Conservation (phyloP, 2,797 vertebrate species). For the Knipowitschia caucasica region DNA sequence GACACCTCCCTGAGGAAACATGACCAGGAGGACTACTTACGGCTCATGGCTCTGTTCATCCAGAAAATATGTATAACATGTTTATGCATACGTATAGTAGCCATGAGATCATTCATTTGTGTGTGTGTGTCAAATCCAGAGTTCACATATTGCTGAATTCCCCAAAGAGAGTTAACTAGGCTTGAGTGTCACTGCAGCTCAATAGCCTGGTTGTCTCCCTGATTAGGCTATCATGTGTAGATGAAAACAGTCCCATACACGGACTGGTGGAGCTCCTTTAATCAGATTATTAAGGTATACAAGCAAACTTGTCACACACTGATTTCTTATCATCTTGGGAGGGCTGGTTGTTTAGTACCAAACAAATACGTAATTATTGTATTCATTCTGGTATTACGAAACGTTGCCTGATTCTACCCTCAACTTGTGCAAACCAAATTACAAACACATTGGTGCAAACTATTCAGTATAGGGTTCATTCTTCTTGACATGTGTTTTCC, state of each 20-base stretch:
- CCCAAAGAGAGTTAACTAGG: constrained; percentile 24
- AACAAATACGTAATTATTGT: constrained; percentile 15
- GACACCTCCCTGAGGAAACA: constrained; percentile 23
- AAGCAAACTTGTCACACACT: constrained; percentile 21
- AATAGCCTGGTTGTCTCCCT: constrained; percentile 49
- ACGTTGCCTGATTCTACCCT: constrained; percentile 22
- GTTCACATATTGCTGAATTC: constrained; percentile 3
- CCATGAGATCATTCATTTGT: background rate
- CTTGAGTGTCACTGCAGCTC: constrained; percentile 36
- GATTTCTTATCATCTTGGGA: constrained; percentile 18
- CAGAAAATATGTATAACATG: background rate
- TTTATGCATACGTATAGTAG: background rate
- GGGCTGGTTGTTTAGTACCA: constrained; percentile 19
- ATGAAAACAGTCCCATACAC: constrained; percentile 66
- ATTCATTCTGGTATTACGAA: constrained; percentile 6
- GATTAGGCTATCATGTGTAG: constrained; percentile 61
- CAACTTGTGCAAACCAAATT: constrained; percentile 3
- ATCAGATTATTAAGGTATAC: constrained; percentile 68
- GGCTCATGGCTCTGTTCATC: constrained; percentile 12
- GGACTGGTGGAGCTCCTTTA: constrained; percentile 68
- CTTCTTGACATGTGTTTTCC: background rate
- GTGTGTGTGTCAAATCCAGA: background rate
- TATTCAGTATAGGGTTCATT: constrained; percentile 23
- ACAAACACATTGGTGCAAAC: constrained; percentile 3
- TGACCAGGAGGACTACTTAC: background rate